These are phyloP conservation scores for Glaucopsyche alexis DNA, from an alignment of 2,888 invertebrate genomes.

Conservation along the genomic window DNA sequence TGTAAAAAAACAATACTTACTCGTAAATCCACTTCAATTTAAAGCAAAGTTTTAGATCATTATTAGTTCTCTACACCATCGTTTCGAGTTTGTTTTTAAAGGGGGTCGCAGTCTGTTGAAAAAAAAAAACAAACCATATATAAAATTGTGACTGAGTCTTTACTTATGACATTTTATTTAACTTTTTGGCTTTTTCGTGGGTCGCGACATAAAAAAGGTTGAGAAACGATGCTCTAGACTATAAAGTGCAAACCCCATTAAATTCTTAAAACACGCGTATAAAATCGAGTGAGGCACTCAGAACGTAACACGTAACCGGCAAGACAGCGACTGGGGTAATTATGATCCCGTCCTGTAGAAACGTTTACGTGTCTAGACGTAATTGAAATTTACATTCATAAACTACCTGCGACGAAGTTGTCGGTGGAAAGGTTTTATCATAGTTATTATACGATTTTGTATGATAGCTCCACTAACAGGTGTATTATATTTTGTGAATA, in stretches of 20 bases:
- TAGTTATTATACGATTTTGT: neutral
- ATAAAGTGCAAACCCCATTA: neutral
- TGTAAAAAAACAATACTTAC: neutral
- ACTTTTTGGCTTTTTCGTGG: no score
- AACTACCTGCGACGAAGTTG: constrained; percentile 44
- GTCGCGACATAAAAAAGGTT: no score
- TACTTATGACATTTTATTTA: no score
- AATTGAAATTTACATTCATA: constrained; percentile 65
- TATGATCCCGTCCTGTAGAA: constrained; percentile 63
- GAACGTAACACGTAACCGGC: neutral
- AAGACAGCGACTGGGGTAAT: constrained; percentile 41
- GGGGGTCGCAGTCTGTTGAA: no score
- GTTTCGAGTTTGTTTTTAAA: no score
- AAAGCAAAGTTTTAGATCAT: neutral
- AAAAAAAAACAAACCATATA: no score
- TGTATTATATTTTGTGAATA: neutral
- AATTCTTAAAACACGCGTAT: constrained; percentile 1
- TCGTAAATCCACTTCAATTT: neutral
- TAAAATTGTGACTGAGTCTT: no score
- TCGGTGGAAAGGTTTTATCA: neutral
- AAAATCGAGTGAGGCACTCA: neutral
- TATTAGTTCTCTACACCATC: no score
- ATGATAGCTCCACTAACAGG: neutral
- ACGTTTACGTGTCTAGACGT: constrained; percentile 65
- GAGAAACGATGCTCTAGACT: no score